Evolutionary conservation across 2,888 invertebrate species (phyloP).

Genomic region (Linyphia triangularis): DNA sequence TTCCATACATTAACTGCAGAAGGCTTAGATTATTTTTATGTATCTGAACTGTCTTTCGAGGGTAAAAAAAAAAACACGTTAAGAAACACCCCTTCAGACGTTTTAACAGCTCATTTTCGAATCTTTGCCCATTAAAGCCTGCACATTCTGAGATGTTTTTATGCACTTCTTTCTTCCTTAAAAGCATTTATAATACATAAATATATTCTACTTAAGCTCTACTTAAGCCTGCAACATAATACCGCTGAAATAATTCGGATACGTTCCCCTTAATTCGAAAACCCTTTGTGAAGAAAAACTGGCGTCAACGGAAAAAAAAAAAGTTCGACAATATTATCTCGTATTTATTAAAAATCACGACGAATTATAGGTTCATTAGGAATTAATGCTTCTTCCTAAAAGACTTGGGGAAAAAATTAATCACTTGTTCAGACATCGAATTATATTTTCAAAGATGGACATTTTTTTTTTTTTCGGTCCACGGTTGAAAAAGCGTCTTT

Average conservation of each 20-base stretch:
- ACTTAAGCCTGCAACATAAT: conserved; percentile 66
- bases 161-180: conserved; percentile 37
- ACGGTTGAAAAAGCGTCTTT: conserved; percentile 46
- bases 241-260: conserved; percentile 54
- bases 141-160: conserved; percentile 6
- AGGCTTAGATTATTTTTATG: conserved; percentile 57
- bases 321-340: conserved; percentile 40
- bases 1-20: conserved; percentile 52
- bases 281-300: conserved; percentile 45
- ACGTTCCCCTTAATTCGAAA: conserved; percentile 35
- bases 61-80: conserved; percentile 16
- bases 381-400: conserved; percentile 61
- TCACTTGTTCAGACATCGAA: conserved; percentile 44
- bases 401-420: conserved; percentile 22
- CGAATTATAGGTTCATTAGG: conserved; percentile 72
- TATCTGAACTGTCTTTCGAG: not conserved
- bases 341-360: conserved; percentile 72
- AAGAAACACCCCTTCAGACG: conserved; percentile 67
- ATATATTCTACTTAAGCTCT: conserved; percentile 64
- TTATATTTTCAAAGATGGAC: conserved; percentile 57
- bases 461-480: conserved; percentile 41
- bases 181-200: conserved; percentile 74
- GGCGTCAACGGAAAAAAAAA: conserved; percentile 19
- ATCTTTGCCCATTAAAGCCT: conserved; percentile 64
- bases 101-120: conserved; percentile 67